A percentile compares a stretch with the other conserved stretches of the same genome.
These are phyloP conservation scores for Calonectris borealis DNA, from an alignment of 2,113 vertebrate genomes.

Conservation along the genomic window DNA sequence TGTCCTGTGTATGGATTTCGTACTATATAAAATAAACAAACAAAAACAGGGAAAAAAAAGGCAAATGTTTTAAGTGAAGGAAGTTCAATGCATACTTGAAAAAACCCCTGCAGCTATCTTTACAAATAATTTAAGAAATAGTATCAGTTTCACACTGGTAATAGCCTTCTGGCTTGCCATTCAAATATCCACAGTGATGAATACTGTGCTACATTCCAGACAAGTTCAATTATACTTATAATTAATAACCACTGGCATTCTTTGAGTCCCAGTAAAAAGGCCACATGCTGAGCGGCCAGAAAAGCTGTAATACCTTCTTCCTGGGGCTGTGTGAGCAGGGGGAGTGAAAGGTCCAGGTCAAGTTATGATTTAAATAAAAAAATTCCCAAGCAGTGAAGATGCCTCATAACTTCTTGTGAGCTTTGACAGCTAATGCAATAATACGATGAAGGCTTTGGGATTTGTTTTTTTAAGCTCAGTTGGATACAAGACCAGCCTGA, in stretches of 20 bases:
- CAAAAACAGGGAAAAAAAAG: not conserved
- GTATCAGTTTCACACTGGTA: not conserved
- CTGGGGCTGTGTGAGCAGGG: not conserved
- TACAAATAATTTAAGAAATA: not conserved
- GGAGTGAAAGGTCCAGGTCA: not conserved
- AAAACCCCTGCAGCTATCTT: not conserved
- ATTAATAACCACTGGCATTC: not conserved
- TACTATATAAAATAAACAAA: conserved; percentile 71
- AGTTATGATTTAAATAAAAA: not conserved
- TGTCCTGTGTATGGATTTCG: conserved; percentile 96
- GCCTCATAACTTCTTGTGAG: not conserved
- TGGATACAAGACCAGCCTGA: not conserved
- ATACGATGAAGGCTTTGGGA: not conserved
- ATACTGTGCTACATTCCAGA: not conserved
- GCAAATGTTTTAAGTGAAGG: not conserved
- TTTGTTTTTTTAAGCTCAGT: not conserved
- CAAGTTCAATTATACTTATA: not conserved
- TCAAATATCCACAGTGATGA: not conserved
- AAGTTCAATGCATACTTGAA: not conserved
- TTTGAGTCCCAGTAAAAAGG: not conserved
- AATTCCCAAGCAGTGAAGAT: not conserved
- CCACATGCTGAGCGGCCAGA: not conserved
- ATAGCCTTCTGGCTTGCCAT: not conserved
- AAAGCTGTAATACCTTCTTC: not conserved
- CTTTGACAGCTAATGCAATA: not conserved